phyloP scores from a whole-genome alignment of 2,797 vertebrate genomes.

The Anisognathus igniventris region DNA sequence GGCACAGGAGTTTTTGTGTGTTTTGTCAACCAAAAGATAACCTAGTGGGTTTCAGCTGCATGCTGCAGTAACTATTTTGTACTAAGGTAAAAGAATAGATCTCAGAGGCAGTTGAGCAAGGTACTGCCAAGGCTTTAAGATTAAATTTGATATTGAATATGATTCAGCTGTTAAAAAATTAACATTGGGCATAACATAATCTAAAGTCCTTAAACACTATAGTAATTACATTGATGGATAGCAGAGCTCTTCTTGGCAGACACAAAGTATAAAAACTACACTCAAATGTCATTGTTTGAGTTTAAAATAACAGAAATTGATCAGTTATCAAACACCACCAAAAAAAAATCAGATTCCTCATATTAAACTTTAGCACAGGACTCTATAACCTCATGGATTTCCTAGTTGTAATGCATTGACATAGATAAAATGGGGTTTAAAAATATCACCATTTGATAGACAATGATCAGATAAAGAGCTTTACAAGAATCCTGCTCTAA shows the following conservation, averaged over 20 bases:
- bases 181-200: not conserved
- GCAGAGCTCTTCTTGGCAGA: not conserved
- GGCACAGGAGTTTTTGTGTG: not conserved
- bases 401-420: not conserved
- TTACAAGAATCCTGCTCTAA: not conserved
- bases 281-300: not conserved
- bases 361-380: not conserved
- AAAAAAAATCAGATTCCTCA: not conserved
- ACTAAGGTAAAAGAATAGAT: not conserved
- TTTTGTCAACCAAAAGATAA: not conserved
- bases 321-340: not conserved
- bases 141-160: not conserved
- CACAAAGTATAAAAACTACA: not conserved
- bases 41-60: not conserved
- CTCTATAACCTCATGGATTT: not conserved
- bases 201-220: not conserved
- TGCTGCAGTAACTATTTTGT: not conserved
- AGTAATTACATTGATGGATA: not conserved
- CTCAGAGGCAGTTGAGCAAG: not conserved
- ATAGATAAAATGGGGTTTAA: not conserved
- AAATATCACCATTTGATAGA: not conserved
- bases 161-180: not conserved
- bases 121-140: not conserved
- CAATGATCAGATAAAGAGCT: not conserved
- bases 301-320: not conserved